Conservation (phyloP, 2,113 vertebrate genomes). For the Syngnathus typhle region DNA sequence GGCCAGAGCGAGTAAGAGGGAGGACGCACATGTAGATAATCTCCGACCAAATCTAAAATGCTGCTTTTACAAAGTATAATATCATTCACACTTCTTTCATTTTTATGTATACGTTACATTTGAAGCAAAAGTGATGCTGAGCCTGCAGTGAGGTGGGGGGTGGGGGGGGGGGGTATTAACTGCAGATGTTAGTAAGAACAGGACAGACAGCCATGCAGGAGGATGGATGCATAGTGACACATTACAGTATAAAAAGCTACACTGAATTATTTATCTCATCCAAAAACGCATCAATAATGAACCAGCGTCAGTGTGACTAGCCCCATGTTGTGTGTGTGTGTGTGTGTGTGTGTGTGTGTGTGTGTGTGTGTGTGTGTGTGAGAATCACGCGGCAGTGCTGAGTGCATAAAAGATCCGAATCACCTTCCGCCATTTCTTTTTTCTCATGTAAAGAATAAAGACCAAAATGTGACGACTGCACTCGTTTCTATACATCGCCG, state of each 20-base stretch:
- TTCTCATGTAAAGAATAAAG: slow-evolving; percentile 1
- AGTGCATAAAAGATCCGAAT: background rate
- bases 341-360: slow-evolving; percentile 11
- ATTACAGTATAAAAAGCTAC: slow-evolving; percentile 43
- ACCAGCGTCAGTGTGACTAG: slow-evolving; percentile 27
- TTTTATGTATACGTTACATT: slow-evolving; percentile 20
- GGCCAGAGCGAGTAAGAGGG: slow-evolving; percentile 23
- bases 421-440: background rate
- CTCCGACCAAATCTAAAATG: slow-evolving; percentile 42
- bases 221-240: slow-evolving; percentile 43
- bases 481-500: slow-evolving; percentile 24
- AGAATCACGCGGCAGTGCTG: background rate
- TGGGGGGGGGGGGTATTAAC: background rate
- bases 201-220: slow-evolving; percentile 15
- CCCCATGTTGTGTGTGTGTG: slow-evolving; percentile 15
- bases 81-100: slow-evolving; percentile 7
- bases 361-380: background rate
- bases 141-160: slow-evolving; percentile 9
- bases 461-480: slow-evolving; percentile 9
- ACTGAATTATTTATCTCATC: slow-evolving; percentile 62
- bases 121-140: slow-evolving; percentile 40
- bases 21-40: slow-evolving; percentile 42
- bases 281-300: slow-evolving; percentile 60
- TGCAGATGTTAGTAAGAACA: slow-evolving; percentile 26
- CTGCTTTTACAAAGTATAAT: slow-evolving; percentile 30